phyloP scores from a whole-genome alignment of 2,888 invertebrate species.

The Drosophila phalerata region DNA sequence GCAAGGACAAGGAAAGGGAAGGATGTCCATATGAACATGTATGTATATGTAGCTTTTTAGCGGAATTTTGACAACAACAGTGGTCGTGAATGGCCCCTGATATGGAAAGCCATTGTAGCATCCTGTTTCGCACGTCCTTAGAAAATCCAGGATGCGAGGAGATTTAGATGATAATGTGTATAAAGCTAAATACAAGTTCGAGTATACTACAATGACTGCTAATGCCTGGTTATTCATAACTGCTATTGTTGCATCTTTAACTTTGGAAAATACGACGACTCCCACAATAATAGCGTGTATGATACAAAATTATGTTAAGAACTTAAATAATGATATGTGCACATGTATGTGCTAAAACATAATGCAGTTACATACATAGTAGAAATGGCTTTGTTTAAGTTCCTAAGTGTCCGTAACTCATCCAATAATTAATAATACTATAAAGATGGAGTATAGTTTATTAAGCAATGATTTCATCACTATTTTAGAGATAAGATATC shows the following conservation, averaged over 20 bases:
- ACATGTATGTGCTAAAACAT: not conserved
- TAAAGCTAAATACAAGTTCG: slow-evolving; percentile 19
- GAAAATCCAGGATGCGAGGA: slow-evolving; percentile 64
- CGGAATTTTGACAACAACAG: slow-evolving; percentile 17
- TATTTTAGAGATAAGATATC: not conserved
- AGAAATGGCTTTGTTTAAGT: not conserved
- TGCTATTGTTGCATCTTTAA: slow-evolving; percentile 34
- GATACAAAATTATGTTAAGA: slow-evolving; percentile 6
- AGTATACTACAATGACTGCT: slow-evolving; percentile 32
- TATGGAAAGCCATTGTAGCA: slow-evolving; percentile 79
- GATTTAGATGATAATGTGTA: slow-evolving; percentile 54
- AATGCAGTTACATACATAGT: not conserved
- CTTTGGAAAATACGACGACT: slow-evolving; percentile 5
- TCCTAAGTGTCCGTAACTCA: too few species aligned
- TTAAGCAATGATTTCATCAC: not conserved
- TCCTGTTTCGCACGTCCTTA: slow-evolving; percentile 73
- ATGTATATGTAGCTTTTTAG: slow-evolving; percentile 9
- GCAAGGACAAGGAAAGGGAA: slow-evolving; percentile 13
- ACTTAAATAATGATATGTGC: not conserved
- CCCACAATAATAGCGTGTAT: not conserved
- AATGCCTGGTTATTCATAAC: slow-evolving; percentile 55
- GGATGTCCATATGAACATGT: slow-evolving; percentile 3
- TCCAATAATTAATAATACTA: not conserved
- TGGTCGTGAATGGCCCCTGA: slow-evolving; percentile 56
- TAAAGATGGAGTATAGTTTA: not conserved